Percentiles rank a stretch among this genome's conserved stretches.
Evolutionary conservation across 2,888 invertebrate species (phyloP).

Genomic region (Hypselothyrea guttata): DNA sequence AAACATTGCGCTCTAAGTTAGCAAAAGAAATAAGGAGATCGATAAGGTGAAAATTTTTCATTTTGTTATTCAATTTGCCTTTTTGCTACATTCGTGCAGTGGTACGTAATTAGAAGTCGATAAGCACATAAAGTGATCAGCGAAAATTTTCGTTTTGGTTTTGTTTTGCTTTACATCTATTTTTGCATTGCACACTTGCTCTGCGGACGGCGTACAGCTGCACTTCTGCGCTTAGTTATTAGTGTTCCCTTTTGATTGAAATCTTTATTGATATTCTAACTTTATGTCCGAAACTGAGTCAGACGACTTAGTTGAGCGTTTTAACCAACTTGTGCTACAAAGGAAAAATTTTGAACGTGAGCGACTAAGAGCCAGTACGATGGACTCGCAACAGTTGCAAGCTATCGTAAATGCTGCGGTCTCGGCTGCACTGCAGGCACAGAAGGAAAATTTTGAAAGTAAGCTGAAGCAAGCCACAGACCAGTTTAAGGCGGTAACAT

Average conservation of each 20-base stretch:
- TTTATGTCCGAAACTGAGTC: too few relatives aligned
- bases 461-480: too few relatives aligned
- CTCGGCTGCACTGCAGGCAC: not conserved
- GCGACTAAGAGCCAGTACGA: conserved; percentile 1
- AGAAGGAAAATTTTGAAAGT: too few relatives aligned
- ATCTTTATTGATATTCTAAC: too few relatives aligned
- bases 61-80: not conserved
- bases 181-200: too few relatives aligned
- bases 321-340: not conserved
- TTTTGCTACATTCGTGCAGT: conserved; percentile 7
- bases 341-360: not conserved
- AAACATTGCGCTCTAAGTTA: not conserved
- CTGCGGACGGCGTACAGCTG: too few relatives aligned
- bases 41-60: conserved; percentile 1
- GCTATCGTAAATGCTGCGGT: not conserved
- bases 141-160: not conserved
- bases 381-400: not conserved
- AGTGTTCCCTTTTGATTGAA: not conserved
- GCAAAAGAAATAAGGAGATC: not conserved
- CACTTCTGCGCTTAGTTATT: too few relatives aligned
- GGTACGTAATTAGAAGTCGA: not conserved
- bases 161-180: not conserved
- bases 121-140: not conserved
- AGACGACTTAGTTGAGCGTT: not conserved
- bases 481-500: too few relatives aligned